These are phyloP conservation scores for Anser cygnoides DNA, from an alignment of 2,113 vertebrate genomes.

Conservation along the genomic window DNA sequence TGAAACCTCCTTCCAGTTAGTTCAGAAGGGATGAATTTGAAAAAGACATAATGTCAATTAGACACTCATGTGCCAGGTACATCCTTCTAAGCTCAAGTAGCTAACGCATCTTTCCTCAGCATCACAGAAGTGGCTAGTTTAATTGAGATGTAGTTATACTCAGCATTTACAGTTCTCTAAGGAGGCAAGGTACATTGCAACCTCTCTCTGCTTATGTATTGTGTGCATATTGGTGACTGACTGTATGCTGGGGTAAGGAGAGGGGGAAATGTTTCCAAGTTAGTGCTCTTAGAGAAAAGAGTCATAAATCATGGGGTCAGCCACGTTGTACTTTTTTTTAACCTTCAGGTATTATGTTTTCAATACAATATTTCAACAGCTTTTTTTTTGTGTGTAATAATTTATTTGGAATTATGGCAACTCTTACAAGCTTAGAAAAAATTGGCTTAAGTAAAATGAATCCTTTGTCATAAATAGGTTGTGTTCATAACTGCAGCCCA, in stretches of 20 bases:
- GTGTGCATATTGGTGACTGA: neutral
- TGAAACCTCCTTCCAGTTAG: neutral
- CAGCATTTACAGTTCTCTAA: slow-evolving; percentile 38
- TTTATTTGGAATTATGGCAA: slow-evolving; percentile 73
- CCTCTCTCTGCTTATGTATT: neutral
- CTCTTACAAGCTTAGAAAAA: slow-evolving; percentile 69
- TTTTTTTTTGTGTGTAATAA: slow-evolving; percentile 67
- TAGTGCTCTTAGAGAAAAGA: slow-evolving; percentile 69
- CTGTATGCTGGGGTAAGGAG: neutral
- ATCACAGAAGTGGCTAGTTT: slow-evolving; percentile 26
- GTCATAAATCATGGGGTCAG: slow-evolving; percentile 72
- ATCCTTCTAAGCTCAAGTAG: slow-evolving; percentile 7
- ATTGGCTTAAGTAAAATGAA: slow-evolving; percentile 67
- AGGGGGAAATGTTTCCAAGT: slow-evolving; percentile 57
- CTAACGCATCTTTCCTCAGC: slow-evolving; percentile 7
- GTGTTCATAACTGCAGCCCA: slow-evolving; percentile 57
- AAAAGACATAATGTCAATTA: neutral
- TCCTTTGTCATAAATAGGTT: slow-evolving; percentile 71
- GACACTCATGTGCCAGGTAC: neutral
- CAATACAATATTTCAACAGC: slow-evolving; percentile 71
- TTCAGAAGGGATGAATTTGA: neutral
- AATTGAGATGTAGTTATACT: slow-evolving; percentile 27
- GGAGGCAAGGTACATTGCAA: slow-evolving; percentile 18
- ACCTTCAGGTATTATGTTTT: slow-evolving; percentile 72
- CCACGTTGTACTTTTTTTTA: slow-evolving; percentile 59